These are phyloP conservation scores for Pagetopsis macropterus DNA, from an alignment of 2,797 vertebrate genomes.

Conservation along the genomic window DNA sequence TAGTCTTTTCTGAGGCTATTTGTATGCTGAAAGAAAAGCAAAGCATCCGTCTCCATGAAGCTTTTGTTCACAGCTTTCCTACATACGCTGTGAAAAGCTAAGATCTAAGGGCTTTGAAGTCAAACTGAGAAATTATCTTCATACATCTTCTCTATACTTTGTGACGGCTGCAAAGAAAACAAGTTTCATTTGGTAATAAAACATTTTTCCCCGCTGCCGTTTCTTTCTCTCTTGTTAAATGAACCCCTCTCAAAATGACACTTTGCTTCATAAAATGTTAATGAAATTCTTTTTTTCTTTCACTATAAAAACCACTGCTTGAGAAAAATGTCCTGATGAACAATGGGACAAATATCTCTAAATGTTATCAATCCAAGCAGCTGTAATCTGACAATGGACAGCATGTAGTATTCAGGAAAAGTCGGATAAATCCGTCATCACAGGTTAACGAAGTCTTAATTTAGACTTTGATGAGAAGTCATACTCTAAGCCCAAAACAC, in stretches of 20 bases:
- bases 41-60: background rate
- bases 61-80: constrained; percentile 9
- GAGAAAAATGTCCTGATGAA: constrained; percentile 36
- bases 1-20: background rate
- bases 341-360: constrained; percentile 38
- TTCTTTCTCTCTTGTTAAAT: constrained; percentile 50
- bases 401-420: constrained; percentile 8
- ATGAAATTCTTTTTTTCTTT: constrained; percentile 39
- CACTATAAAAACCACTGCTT: constrained; percentile 35
- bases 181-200: constrained; percentile 43
- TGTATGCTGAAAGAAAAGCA: background rate
- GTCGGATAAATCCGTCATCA: constrained; percentile 35
- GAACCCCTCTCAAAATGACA: constrained; percentile 39
- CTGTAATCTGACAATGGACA: constrained; percentile 28
- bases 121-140: constrained; percentile 13
- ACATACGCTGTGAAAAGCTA: background rate
- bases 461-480: constrained; percentile 57
- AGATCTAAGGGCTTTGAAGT: constrained; percentile 17
- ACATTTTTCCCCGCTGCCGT: constrained; percentile 15
- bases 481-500: constrained; percentile 8
- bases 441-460: constrained; percentile 64
- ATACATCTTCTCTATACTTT: constrained; percentile 31
- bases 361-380: constrained; percentile 5
- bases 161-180: constrained; percentile 35
- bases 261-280: constrained; percentile 48